Conservation (phyloP, 2,888 invertebrate species). For the Tetropium fuscum region DNA sequence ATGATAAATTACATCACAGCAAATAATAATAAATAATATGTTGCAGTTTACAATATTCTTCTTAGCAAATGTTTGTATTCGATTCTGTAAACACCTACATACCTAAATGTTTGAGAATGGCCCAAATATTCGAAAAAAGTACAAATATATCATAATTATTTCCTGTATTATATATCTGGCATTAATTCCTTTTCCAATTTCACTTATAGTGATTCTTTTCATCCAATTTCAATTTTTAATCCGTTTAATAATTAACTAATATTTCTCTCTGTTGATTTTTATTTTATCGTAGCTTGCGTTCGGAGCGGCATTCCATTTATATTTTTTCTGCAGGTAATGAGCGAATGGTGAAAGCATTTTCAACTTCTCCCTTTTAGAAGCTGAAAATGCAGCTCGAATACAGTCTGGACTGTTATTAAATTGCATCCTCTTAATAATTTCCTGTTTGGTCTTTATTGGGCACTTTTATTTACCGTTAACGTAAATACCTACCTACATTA, state of each 20-base stretch:
- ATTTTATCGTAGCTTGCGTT: slow-evolving; percentile 34
- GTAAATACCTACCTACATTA: no score
- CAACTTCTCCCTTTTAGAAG: slow-evolving; percentile 37
- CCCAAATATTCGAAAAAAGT: no score
- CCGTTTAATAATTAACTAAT: slow-evolving; percentile 28
- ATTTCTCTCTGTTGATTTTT: slow-evolving; percentile 36
- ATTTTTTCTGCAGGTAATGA: slow-evolving; percentile 46
- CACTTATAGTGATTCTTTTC: slow-evolving; percentile 14
- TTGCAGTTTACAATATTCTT: no score
- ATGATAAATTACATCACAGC: no score
- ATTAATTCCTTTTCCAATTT: slow-evolving; percentile 5
- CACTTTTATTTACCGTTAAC: slow-evolving; percentile 16
- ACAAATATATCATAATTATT: no score
- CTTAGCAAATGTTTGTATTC: no score
- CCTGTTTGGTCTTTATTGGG: slow-evolving; percentile 26
- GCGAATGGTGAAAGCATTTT: slow-evolving; percentile 43
- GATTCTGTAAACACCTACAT: no score
- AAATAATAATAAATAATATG: no score
- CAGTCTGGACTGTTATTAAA: slow-evolving; percentile 46
- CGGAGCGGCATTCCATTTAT: slow-evolving; percentile 36
- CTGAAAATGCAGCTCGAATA: slow-evolving; percentile 36
- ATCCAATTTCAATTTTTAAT: slow-evolving; percentile 11
- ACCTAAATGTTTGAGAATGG: no score
- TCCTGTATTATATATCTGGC: no score
- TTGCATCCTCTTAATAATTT: slow-evolving; percentile 46